Evolutionary conservation across 30 jellyfish, hydroid and myxozoan genomes (phyloP), one percentile per base, ranked within the genome.

Genomic region (Calvadosia cruxmelitensis): DNA sequence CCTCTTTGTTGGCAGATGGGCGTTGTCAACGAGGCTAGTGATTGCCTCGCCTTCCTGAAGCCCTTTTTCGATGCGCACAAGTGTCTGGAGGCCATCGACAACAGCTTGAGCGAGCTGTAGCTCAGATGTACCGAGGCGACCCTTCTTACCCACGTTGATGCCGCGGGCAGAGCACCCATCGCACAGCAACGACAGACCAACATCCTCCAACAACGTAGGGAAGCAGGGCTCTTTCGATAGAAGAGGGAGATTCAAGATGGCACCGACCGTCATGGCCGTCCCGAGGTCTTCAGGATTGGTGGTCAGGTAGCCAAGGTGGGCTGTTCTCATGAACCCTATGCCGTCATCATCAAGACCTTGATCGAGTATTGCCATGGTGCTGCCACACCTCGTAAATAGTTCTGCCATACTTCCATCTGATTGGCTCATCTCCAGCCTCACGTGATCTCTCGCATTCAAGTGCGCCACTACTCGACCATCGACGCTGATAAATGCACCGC

Each of bases 401-500:
- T 42, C 57, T 42, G 57, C 20, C 20, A 42, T 20, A 20, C 20
- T 42, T 10, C 15, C 20, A 10, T 10, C 10, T 42, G 10, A 20
- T 10, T 20, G 10, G 20, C 57, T 5, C 15, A 20, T 20, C 20
- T 5, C 57, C 15, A 42, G 10, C 20, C 20, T 42, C 57, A 42
- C 10, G 20, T 42, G 57, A 42, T 42, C 57, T 42, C 20, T 10
- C 10, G 20, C 20, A 42, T 42, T 42, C 15, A 42, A 5, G 20
- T 5, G 20, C 20, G 57, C 57, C 20, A 20, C 20, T 5, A 5
- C 20, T 20, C 10, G 15, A 5, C 20, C 57, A 20, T 42, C 57
- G 13, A 63, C 51, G 72, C 70, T 75, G 57, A 75, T 85, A 70
- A 64, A 83, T 25, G 76, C 76, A 2, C 95, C 95, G 26, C 95